A percentile compares a stretch with the other conserved stretches of the same genome.
These are phyloP conservation scores for Bradypus variegatus DNA, from an alignment of 2,797 vertebrate species.

Conservation along the genomic window DNA sequence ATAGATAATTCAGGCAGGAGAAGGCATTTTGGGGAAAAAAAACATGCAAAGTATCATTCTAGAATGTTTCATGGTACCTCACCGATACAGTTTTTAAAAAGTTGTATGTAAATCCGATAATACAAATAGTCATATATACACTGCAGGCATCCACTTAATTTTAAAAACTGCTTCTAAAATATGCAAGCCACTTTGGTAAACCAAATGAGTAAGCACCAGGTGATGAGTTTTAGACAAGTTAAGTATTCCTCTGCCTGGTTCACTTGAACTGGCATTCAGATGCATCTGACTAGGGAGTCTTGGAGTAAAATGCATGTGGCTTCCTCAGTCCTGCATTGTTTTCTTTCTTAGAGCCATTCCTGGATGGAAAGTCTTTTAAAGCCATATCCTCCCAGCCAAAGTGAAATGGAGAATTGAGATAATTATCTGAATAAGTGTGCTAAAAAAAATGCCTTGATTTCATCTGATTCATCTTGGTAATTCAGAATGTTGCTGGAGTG, in stretches of 20 bases:
- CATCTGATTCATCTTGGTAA: constrained; percentile 34
- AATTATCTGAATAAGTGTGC: constrained; percentile 37
- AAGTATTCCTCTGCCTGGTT: not conserved
- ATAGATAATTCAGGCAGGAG: constrained; percentile 18
- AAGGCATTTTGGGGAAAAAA: not conserved
- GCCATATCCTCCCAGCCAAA: not conserved
- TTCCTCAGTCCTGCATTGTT: not conserved
- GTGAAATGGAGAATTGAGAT: constrained; percentile 24
- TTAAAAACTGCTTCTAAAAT: constrained; percentile 27
- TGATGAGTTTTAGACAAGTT: not conserved
- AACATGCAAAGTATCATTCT: constrained; percentile 3
- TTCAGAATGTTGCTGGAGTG: constrained; percentile 35
- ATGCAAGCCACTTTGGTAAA: not conserved
- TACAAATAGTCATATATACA: not conserved
- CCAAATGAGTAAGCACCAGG: not conserved
- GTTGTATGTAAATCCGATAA: not conserved
- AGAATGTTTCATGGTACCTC: not conserved
- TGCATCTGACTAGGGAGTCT: not conserved
- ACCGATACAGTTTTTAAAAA: constrained; percentile 3
- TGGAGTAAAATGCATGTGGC: not conserved
- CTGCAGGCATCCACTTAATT: constrained; percentile 22
- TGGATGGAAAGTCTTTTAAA: constrained; percentile 23
- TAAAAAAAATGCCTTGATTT: constrained; percentile 1
- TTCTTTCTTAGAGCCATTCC: not conserved
- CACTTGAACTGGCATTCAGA: not conserved